Conservation (phyloP, 2,888 invertebrate genomes). For the Apantesis nais region DNA sequence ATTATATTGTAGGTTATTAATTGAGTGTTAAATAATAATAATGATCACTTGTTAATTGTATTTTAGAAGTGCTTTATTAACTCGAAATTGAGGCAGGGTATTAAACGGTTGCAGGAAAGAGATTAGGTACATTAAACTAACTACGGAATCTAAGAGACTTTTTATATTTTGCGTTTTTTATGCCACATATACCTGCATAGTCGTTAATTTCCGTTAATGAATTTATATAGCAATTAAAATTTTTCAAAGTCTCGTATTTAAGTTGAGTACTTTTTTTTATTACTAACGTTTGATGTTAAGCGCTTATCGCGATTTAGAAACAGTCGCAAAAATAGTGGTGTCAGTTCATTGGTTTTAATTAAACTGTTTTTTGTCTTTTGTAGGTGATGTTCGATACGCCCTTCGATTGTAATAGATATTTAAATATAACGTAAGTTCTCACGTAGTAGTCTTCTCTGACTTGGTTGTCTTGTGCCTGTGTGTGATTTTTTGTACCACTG, state of each 20-base stretch:
- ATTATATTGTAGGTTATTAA: constrained; percentile 10
- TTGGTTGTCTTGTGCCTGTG: too few species aligned
- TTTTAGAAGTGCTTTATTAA: background rate
- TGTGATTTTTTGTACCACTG: background rate
- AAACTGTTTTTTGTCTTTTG: background rate
- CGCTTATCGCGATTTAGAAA: background rate
- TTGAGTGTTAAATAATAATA: constrained; percentile 7
- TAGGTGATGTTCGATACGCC: background rate
- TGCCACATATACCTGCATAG: too few species aligned
- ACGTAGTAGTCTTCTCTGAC: background rate
- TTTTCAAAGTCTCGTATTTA: too few species aligned
- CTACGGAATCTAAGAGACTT: background rate
- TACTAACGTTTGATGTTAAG: background rate
- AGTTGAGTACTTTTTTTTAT: too few species aligned
- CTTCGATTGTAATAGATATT: too few species aligned
- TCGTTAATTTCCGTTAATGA: too few species aligned
- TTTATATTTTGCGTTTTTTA: background rate
- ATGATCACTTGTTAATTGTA: constrained; percentile 1
- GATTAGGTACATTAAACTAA: background rate
- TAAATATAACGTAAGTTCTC: background rate
- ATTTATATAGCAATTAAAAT: background rate
- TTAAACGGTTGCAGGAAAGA: background rate
- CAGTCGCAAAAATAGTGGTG: too few species aligned
- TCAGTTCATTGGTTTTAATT: too few species aligned
- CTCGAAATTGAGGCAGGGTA: background rate